A percentile compares a stretch with the other conserved stretches of the same genome.
These are phyloP conservation scores for Psephotus haematonotus DNA, from an alignment of 2,113 vertebrate genomes.

Conservation along the genomic window DNA sequence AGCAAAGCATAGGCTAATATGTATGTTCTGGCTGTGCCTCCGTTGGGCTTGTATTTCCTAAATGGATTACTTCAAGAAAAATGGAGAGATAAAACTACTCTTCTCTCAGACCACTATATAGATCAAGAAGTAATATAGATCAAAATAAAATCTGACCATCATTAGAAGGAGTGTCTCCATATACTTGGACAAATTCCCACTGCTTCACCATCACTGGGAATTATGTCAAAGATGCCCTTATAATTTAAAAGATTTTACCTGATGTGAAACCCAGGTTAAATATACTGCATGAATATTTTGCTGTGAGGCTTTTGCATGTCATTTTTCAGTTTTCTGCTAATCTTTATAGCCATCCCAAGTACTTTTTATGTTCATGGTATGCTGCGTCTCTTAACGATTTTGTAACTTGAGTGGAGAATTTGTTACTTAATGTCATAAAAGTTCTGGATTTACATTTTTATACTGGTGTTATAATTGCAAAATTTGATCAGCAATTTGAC, in stretches of 20 bases:
- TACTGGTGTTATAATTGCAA: constrained; percentile 7
- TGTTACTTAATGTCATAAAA: neutral
- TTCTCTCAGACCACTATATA: neutral
- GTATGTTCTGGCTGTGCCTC: neutral
- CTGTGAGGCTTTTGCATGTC: neutral
- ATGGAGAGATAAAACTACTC: neutral
- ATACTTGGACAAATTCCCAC: neutral
- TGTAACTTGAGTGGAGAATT: neutral
- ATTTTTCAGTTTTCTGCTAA: neutral
- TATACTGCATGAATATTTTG: neutral
- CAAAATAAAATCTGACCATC: neutral
- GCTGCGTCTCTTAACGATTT: neutral
- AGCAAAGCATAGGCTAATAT: neutral
- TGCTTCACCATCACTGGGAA: neutral
- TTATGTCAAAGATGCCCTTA: neutral
- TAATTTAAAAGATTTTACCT: neutral
- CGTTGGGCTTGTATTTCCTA: neutral
- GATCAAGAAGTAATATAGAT: neutral
- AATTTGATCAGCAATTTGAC: constrained; percentile 56
- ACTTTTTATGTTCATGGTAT: neutral
- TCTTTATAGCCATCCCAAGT: neutral
- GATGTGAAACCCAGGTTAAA: neutral
- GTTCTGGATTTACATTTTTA: constrained; percentile 48
- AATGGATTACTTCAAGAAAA: neutral
- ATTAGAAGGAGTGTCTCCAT: neutral